phyloP scores from a whole-genome alignment of 2,888 invertebrate species.

The Saturnia japonica region DNA sequence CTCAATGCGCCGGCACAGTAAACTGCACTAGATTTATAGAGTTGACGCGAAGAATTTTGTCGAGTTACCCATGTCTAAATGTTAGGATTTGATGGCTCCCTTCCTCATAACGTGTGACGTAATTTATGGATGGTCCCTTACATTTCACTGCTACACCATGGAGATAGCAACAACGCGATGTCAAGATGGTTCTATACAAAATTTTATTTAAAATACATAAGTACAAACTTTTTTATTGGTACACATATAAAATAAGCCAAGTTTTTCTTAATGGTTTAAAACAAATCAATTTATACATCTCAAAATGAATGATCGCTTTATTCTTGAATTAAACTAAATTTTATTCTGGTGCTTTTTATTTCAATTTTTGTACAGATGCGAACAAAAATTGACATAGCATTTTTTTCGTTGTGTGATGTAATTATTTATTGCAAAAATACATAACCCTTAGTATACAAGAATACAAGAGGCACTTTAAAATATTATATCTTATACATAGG shows the following conservation, averaged over 20 bases:
- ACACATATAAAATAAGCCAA: not conserved
- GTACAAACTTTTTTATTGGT: not conserved
- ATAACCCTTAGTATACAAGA: slow-evolving; percentile 20
- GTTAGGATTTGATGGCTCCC: no score
- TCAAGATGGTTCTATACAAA: slow-evolving; percentile 6
- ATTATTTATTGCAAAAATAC: not conserved
- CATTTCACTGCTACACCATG: not conserved
- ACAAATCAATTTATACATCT: slow-evolving; percentile 17
- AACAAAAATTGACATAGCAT: not conserved
- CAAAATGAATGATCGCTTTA: slow-evolving; percentile 23
- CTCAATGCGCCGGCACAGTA: no score
- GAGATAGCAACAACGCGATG: not conserved
- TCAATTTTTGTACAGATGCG: not conserved
- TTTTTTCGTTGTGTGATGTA: not conserved
- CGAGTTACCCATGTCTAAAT: no score
- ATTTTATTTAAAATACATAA: not conserved
- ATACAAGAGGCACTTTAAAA: slow-evolving; percentile 36
- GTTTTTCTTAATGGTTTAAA: not conserved
- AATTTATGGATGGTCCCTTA: not conserved
- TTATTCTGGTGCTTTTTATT: not conserved
- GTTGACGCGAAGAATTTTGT: no score
- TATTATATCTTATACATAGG: slow-evolving; percentile 8
- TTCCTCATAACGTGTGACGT: no score
- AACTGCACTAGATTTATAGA: no score
- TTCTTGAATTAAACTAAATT: not conserved